Base-by-base conservation (phyloP, 2,888 invertebrate genomes). In the Acanthosepion pharaonis region DNA sequence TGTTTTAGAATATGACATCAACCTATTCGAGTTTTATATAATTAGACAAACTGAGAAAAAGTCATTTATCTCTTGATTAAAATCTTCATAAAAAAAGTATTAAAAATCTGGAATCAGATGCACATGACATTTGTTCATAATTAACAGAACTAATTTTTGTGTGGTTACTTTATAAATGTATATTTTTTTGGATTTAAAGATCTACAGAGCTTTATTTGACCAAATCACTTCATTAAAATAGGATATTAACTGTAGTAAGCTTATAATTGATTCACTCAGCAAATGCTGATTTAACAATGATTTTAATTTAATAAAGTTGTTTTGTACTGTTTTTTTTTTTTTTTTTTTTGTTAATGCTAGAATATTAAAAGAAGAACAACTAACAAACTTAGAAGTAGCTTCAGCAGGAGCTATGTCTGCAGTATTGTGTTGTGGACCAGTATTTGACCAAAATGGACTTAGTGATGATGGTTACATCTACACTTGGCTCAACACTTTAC, bases 371-470 rank as follows among this genome's bases (percentile, higher is more conserved):
- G 78, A 78, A 78, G 78, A 97, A 94, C 95, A 96, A 49, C 97
- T 97, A 96, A 97, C 97, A 64, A 97, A 98, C 95, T 97, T 98
- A 93, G 98, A 98, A 96, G 97, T 98, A 95, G 97, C 98, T n/a
- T 98, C 98, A 25, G 97, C 98, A 4, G 96, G 99, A 98, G 99
- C 99, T 4, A 99, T 99, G 99, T 99, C 99, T 95, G 99, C 99
- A 25, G 98, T 99, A 55, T 98, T 99, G 3, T 99, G 99, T 97
- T 99, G 99, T 97, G 99, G 99, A 0, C 98, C 99, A 0, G 99
- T 99, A 96, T 99, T 99, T 97, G 99, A 99, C 96, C 98, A 98
- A 0, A 98, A 98, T 94, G 98, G 98, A 53, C 96, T 97, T 11
- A 98, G 98, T 20, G 99, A 99, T 97, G 99, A 99, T 96, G 99